Conservation (phyloP, 2,888 invertebrate genomes). For the Micoletzkya japonica region DNA sequence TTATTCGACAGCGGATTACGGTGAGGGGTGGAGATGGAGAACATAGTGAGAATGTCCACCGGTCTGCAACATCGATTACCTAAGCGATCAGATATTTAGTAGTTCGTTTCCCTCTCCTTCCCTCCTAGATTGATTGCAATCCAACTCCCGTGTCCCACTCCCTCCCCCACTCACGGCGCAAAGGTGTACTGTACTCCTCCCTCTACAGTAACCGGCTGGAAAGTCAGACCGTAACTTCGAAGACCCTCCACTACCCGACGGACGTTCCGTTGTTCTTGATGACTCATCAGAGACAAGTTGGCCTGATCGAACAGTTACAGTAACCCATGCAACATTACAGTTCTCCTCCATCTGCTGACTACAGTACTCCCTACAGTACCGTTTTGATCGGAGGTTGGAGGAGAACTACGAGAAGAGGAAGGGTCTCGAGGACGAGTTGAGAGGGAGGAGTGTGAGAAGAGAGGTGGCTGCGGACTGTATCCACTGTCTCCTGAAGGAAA, state of each 20-base stretch:
- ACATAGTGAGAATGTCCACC: slow-evolving; percentile 23
- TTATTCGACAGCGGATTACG: slow-evolving; percentile 12
- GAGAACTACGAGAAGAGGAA: slow-evolving; percentile 7
- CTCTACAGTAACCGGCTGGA: slow-evolving; percentile 3
- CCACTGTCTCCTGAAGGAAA: slow-evolving; percentile 3
- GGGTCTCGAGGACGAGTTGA: slow-evolving; percentile 6
- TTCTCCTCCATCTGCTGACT: no score
- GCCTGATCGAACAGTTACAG: no score
- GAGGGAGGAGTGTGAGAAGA: neutral
- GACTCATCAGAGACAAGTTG: neutral
- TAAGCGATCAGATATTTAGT: no score
- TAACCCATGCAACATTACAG: no score
- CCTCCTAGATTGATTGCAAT: no score
- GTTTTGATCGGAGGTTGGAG: slow-evolving; percentile 22
- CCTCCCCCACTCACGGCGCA: slow-evolving; percentile 23
- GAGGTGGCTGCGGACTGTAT: neutral
- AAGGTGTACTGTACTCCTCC: slow-evolving; percentile 15
- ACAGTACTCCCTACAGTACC: no score
- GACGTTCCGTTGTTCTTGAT: neutral
- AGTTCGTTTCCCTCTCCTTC: no score
- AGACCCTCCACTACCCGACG: neutral
- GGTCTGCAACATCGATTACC: neutral
- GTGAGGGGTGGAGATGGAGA: neutral
- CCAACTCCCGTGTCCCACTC: no score
- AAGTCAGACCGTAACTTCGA: slow-evolving; percentile 2